phyloP scores from a whole-genome alignment of 1,140 invertebrate species.

The Neomicropteryx cornuta region DNA sequence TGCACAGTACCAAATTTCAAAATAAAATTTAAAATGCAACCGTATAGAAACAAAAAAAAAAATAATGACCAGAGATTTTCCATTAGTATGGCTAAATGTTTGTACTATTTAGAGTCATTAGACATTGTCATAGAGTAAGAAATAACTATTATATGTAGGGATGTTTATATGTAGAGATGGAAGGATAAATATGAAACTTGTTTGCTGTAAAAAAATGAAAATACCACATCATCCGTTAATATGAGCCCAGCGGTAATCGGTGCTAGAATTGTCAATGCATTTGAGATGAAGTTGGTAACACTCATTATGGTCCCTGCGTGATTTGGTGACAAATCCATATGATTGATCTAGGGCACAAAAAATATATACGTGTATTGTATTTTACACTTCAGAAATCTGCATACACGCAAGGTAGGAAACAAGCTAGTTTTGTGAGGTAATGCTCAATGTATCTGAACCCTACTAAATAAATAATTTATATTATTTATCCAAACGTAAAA shows the following conservation, averaged over 20 bases:
- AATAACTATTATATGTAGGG: too few species aligned
- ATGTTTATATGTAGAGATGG: too few species aligned
- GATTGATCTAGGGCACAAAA: constrained; percentile 42
- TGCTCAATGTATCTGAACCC: background rate
- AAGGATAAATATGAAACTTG: too few species aligned
- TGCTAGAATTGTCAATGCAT: constrained; percentile 51
- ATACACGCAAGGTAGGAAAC: too few species aligned
- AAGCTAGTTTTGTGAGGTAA: background rate
- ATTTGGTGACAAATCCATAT: constrained; percentile 67
- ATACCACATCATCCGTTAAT: constrained; percentile 27
- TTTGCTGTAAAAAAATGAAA: constrained; percentile 15
- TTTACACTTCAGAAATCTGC: background rate
- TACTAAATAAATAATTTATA: background rate
- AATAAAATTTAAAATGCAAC: too few species aligned
- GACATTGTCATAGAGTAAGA: too few species aligned
- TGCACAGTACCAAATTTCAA: too few species aligned
- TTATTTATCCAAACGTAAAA: background rate
- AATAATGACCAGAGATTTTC: too few species aligned
- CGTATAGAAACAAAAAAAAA: too few species aligned
- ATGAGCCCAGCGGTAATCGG: constrained; percentile 36
- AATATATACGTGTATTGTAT: background rate
- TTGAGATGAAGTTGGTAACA: constrained; percentile 54
- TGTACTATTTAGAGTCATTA: too few species aligned
- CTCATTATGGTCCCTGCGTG: constrained; percentile 65
- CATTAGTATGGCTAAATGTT: too few species aligned